These are phyloP conservation scores for Neomonachus schauinslandi DNA, from an alignment of 2,113 vertebrate genomes.

Conservation along the genomic window DNA sequence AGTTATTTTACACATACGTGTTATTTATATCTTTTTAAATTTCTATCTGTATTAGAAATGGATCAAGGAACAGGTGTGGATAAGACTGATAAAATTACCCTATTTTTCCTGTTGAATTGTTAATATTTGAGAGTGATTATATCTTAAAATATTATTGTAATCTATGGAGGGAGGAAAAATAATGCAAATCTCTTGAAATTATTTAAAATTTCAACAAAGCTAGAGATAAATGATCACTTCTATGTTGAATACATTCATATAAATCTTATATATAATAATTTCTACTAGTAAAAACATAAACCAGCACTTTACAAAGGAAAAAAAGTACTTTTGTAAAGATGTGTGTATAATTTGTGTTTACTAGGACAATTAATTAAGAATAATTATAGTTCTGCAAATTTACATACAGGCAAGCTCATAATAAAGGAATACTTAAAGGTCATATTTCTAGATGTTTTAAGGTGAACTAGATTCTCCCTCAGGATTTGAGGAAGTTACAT, in stretches of 20 bases:
- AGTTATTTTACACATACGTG: not conserved
- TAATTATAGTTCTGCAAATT: not conserved
- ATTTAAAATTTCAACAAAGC: not conserved
- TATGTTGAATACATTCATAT: not conserved
- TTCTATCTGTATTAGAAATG: conserved; percentile 33
- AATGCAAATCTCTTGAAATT: not conserved
- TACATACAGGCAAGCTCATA: not conserved
- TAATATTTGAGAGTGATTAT: not conserved
- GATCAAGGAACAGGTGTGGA: not conserved
- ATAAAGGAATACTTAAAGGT: not conserved
- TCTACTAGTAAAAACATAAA: not conserved
- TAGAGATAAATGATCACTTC: not conserved
- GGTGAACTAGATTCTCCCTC: not conserved
- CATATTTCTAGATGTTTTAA: not conserved
- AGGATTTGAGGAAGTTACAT: conserved; percentile 8
- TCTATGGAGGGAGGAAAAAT: not conserved
- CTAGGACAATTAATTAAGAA: not conserved
- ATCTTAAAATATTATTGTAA: not conserved
- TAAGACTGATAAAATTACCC: not conserved
- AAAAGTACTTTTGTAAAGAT: not conserved
- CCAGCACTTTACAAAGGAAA: not conserved
- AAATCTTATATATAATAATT: not conserved
- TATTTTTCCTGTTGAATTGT: not conserved
- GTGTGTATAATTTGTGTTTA: not conserved
- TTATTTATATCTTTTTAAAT: not conserved